Conservation (phyloP, 1,140 invertebrate species). For the Pogonomyrmex californicus region DNA sequence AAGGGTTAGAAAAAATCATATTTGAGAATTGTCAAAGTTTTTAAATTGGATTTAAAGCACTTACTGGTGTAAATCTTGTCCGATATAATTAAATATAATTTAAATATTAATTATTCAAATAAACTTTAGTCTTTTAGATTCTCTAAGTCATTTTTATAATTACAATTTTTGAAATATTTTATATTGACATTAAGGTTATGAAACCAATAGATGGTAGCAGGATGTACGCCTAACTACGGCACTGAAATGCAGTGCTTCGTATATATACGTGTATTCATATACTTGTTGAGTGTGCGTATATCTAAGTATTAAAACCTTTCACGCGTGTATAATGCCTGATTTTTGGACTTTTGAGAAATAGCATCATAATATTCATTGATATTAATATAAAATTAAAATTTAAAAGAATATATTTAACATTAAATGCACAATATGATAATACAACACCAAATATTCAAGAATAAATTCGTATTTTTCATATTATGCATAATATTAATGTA, state of each 20-base stretch:
- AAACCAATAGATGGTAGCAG: slow-evolving; percentile 11
- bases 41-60: background rate
- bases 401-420: background rate
- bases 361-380: background rate
- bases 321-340: background rate
- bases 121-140: background rate
- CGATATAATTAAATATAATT: slow-evolving; percentile 29
- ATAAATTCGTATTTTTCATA: background rate
- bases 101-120: background rate
- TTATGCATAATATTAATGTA: background rate
- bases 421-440: background rate
- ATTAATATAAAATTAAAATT: background rate
- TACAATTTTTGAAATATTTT: slow-evolving; percentile 1
- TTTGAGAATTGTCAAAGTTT: background rate
- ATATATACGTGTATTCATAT: background rate
- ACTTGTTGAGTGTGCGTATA: background rate
- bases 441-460: background rate
- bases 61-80: background rate
- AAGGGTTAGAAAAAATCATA: background rate
- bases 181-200: background rate
- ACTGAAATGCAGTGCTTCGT: slow-evolving; percentile 6
- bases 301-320: background rate
- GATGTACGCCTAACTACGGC: slow-evolving; percentile 17
- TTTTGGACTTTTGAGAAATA: background rate
- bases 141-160: background rate